Percentiles rank a stretch among this genome's conserved stretches.
Evolutionary conservation across 53 echinoderm and acorn worm species (phyloP).

Genomic region (Actinopyga echinites): DNA sequence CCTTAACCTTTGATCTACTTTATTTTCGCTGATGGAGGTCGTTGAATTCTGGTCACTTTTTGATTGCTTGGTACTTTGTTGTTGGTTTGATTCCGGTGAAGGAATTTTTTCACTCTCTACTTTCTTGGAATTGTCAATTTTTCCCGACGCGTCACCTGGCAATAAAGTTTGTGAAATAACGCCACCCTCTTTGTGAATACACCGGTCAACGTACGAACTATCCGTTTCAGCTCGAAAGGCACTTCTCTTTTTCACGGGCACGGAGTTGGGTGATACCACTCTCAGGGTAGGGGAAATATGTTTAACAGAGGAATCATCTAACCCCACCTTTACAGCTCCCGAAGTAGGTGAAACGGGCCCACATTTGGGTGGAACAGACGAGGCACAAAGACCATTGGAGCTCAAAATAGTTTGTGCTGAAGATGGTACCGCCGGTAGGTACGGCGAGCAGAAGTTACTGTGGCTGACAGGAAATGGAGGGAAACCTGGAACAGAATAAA

Average conservation of each 20-base stretch:
- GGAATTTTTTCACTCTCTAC: too few species aligned
- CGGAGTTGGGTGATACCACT: conserved; percentile 38
- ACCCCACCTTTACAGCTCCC: neutral
- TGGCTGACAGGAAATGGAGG: neutral
- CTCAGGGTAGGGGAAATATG: conserved; percentile 24
- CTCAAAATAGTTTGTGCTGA: neutral
- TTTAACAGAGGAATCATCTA: neutral
- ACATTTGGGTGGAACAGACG: neutral
- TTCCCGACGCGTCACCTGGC: too few species aligned
- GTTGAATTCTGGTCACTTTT: too few species aligned
- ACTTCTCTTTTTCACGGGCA: conserved; percentile 50
- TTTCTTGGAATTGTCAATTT: too few species aligned
- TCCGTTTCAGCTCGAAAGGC: conserved; percentile 33
- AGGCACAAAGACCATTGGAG: neutral
- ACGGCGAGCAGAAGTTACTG: neutral
- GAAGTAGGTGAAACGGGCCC: neutral
- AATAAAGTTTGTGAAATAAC: too few species aligned
- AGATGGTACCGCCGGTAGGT: neutral
- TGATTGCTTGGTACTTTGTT: too few species aligned
- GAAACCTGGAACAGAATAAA: conserved; percentile 10
- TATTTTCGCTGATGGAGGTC: too few species aligned
- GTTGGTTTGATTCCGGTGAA: too few species aligned
- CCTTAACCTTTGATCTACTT: too few species aligned
- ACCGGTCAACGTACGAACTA: neutral
- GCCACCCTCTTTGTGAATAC: conserved; percentile 28